Evolutionary conservation across 2,888 invertebrate species (phyloP), one percentile per base, ranked within the genome.

Genomic region (Polydrusus tereticollis): DNA sequence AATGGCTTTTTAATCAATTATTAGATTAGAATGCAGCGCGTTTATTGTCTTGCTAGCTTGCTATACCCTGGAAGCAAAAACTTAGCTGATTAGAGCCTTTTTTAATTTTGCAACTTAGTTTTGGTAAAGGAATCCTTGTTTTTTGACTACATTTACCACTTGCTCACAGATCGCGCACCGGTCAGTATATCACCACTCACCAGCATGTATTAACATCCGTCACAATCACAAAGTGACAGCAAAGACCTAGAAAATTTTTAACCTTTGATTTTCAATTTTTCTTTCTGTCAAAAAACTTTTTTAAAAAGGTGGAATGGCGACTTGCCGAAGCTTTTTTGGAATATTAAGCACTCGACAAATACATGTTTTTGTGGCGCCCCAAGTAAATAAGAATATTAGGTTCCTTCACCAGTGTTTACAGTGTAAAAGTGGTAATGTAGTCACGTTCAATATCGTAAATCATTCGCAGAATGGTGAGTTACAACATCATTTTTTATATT

Each of bases 261-360:
- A 66, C 71, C 59, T 71, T 71, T 65, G 66, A 26, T 72, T 64
- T 67, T 64, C 29, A 57, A 33, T 20, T 12, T 50, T 47, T 26
- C 21, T 47, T 62, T 62, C 63, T 50, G 63, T 64, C 64, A 64
- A 63, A 26, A 50, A 47, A 63, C 18, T 63, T 21, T 18, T 26
- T 63, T 50, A 71, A 57, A 65, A 59, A 52, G 67, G 58, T 55
- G 52, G 26, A 63, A 74, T 74, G 74, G 74, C 74, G 60, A 71
- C 58, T 21, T 59, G 70, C 55, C 70, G 72, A 7, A 69, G 60
- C 29, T 38, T 75, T 57, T 69, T 72, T 45, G 69, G 72, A 12
- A 45, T 72, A 29, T 23, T 75, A 69, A 66, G 52, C 36, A 55
- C 26, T 8, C 59, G 74, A 16, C 74, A 75, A 33, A 14, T 75